Conservation (phyloP, 1,140 invertebrate species). For the Neelides sp. region DNA sequence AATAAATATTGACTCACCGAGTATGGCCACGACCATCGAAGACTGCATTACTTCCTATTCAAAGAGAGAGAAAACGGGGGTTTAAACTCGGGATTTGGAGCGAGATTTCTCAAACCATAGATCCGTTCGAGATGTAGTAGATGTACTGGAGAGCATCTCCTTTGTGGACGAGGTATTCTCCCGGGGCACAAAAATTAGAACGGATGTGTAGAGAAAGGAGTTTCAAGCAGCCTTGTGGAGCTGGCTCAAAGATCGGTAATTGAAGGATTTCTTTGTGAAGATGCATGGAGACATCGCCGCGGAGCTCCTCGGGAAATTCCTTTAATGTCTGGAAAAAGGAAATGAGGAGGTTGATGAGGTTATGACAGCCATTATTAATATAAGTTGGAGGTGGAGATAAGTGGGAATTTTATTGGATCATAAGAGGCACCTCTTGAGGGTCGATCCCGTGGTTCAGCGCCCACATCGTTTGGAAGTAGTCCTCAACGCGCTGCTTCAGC, state of each 20-base stretch:
- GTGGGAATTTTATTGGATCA: not conserved
- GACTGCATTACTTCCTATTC: constrained; percentile 97
- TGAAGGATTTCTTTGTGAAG: constrained; percentile 86
- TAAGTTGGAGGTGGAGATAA: not conserved
- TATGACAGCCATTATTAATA: not conserved
- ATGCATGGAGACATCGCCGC: constrained; percentile 90
- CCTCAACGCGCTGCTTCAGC: constrained; percentile 89
- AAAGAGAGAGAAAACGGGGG: too few species aligned
- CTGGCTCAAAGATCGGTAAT: constrained; percentile 81
- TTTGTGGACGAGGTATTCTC: constrained; percentile 90
- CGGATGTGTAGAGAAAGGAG: constrained; percentile 76
- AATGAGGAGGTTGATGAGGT: not conserved
- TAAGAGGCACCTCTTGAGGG: constrained; percentile 67
- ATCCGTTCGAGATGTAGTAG: constrained; percentile 92
- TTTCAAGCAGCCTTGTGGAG: constrained; percentile 74
- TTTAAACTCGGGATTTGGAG: too few species aligned
- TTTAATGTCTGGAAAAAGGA: constrained; percentile 62
- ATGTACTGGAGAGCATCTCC: constrained; percentile 92
- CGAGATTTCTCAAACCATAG: too few species aligned
- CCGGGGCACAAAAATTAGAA: constrained; percentile 87
- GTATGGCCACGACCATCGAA: constrained; percentile 93
- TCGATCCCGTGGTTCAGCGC: constrained; percentile 97
- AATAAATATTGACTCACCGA: constrained; percentile 55
- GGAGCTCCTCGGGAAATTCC: constrained; percentile 88
- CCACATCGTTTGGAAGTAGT: constrained; percentile 99